These are phyloP conservation scores for Reinhardtius hippoglossoides DNA, from an alignment of 2,113 vertebrate species.

Conservation along the genomic window DNA sequence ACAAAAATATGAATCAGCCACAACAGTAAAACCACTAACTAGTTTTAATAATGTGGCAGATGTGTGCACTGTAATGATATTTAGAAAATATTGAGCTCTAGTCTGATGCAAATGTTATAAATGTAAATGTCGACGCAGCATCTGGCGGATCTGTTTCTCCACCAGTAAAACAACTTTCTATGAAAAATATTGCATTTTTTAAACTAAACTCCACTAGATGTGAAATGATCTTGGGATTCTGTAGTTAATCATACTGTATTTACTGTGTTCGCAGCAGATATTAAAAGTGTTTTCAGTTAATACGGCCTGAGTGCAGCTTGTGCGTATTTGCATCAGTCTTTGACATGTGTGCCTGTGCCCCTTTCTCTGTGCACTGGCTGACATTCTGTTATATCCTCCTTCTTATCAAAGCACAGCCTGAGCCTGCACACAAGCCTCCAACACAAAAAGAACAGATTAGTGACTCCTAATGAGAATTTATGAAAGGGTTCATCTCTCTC, in stretches of 20 bases:
- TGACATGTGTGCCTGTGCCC: neutral
- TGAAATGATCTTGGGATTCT: no score
- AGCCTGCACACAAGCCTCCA: conserved; percentile 23
- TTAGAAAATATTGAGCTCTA: neutral
- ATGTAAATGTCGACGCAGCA: neutral
- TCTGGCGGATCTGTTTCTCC: neutral
- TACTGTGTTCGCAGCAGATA: neutral
- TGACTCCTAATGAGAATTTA: conserved; percentile 64
- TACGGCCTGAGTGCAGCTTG: neutral
- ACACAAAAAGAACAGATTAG: conserved; percentile 54
- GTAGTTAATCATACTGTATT: neutral
- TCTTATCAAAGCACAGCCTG: conserved; percentile 47
- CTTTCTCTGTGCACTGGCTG: conserved; percentile 35
- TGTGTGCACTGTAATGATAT: neutral
- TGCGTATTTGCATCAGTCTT: neutral
- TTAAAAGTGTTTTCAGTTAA: neutral
- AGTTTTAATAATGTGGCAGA: neutral
- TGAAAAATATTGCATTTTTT: no score
- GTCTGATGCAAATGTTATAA: neutral
- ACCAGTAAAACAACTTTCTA: no score
- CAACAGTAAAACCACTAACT: no score
- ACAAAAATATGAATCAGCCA: no score
- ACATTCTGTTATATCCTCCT: conserved; percentile 9
- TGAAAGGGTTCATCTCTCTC: conserved; percentile 38
- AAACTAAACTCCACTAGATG: no score